Evolutionary conservation across 2,888 invertebrate species (phyloP), one percentile per base, ranked within the genome.

Genomic region (Diloba caeruleocephala): DNA sequence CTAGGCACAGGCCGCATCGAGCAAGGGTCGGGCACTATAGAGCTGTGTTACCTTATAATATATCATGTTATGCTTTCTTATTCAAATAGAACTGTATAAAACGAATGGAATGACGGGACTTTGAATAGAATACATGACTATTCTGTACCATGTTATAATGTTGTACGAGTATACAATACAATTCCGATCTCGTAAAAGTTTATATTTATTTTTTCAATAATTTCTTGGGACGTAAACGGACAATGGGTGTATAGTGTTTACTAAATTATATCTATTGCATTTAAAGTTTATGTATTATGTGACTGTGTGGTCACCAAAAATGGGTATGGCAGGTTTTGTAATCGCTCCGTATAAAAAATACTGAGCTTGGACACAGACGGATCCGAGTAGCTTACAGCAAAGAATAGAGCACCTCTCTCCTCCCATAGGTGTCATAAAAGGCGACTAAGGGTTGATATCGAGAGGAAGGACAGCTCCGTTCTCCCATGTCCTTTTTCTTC

Each of bases 181-280:
- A n/a, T 46, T 34, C n/a, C 0, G 14, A 45, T 43, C 15, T 33
- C 42, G 38, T 65, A 65, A 65, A 60, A 49, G 14, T 61, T 54
- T 57, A 39, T 57, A 43, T 57, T 65, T 61, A 65, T 70, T 46
- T 43, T 28, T 37, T 49, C 21, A 56, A 59, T 67, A 44, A 64
- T 69, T 44, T 49, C 32, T 50, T 37, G 25, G 14, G 33, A 42
- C 41, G n/a, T 49, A 39, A 45, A 39, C 9, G 25, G 29, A 49
- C 48, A 45, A 43, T 46, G 7, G 12, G 21, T 19, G 32, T 33
- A 25, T 42, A 34, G 50, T 44, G 17, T 28, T 15, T n/a, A 21
- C 19, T 14, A 43, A 31, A 26, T 34, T 42, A 34, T 41, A 39
- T 43, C 1, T 3, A 17, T 0, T 21, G 15, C n/a, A 41, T 42